A percentile compares a stretch with the other conserved stretches of the same genome.
These are phyloP conservation scores for Ammospiza nelsoni DNA, from an alignment of 2,113 vertebrate species.

Conservation along the genomic window DNA sequence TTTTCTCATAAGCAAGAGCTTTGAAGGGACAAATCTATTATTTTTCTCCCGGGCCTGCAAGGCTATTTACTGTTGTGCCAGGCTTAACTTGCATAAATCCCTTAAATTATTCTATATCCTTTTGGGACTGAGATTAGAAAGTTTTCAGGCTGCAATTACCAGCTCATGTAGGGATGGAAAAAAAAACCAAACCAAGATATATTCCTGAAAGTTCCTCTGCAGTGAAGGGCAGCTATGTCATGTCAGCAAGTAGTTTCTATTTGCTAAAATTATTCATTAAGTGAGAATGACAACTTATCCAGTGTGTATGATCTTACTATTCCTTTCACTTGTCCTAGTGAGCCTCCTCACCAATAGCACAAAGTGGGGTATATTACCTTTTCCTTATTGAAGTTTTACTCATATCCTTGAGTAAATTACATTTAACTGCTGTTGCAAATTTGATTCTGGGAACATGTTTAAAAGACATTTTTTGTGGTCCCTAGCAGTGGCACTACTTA, in stretches of 20 bases:
- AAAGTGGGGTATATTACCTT: neutral
- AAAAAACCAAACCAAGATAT: neutral
- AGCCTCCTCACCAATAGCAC: neutral
- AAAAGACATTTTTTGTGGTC: neutral
- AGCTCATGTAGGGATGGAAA: neutral
- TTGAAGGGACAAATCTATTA: neutral
- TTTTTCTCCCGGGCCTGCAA: neutral
- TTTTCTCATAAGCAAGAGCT: neutral
- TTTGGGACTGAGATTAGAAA: neutral
- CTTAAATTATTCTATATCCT: neutral
- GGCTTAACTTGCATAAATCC: conserved; percentile 16
- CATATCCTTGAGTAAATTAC: neutral
- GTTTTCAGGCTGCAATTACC: neutral
- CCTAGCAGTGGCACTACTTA: neutral
- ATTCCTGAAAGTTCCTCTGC: neutral
- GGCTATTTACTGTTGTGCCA: neutral
- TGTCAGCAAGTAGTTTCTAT: neutral
- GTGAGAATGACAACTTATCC: neutral
- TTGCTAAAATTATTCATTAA: neutral
- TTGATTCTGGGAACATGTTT: neutral
- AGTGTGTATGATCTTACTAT: neutral
- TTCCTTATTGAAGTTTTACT: neutral
- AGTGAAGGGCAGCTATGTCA: neutral
- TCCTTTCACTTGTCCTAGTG: neutral
- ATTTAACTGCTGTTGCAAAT: neutral